Evolutionary conservation across 2,113 vertebrate genomes (phyloP).

Genomic region (Crotalus tigris): DNA sequence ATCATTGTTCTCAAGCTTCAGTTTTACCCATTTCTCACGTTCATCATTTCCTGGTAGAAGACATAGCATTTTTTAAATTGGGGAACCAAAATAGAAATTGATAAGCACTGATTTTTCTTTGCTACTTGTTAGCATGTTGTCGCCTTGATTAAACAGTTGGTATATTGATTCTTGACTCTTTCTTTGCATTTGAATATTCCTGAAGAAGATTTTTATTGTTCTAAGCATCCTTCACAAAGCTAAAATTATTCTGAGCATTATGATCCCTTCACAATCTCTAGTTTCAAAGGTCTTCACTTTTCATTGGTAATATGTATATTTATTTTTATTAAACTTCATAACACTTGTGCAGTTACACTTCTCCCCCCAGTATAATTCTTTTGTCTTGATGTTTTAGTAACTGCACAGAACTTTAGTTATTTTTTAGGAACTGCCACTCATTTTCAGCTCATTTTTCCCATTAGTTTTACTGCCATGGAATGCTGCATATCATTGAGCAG

Average conservation of each 20-base stretch:
- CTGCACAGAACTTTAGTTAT: not conserved
- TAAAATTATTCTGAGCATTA: not conserved
- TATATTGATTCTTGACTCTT: not conserved
- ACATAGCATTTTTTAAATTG: not conserved
- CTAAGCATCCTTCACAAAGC: not conserved
- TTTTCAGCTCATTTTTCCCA: not conserved
- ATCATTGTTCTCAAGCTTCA: not conserved
- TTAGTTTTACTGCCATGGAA: not conserved
- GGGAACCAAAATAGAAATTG: not conserved
- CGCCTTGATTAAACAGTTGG: not conserved
- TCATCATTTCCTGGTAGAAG: not conserved
- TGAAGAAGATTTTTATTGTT: not conserved
- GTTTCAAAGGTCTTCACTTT: not conserved
- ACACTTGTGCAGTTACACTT: not conserved
- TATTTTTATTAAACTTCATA: not conserved
- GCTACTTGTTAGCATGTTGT: not conserved
- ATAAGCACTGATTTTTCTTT: not conserved
- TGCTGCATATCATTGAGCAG: not conserved
- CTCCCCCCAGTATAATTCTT: not conserved
- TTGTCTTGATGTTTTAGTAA: not conserved
- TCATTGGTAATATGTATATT: not conserved
- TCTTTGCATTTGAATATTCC: not conserved
- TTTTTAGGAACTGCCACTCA: not conserved
- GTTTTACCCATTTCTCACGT: not conserved
- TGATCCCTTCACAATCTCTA: not conserved